Evolutionary conservation across 2,113 vertebrate species (phyloP).

Genomic region (Tiliqua scincoides): DNA sequence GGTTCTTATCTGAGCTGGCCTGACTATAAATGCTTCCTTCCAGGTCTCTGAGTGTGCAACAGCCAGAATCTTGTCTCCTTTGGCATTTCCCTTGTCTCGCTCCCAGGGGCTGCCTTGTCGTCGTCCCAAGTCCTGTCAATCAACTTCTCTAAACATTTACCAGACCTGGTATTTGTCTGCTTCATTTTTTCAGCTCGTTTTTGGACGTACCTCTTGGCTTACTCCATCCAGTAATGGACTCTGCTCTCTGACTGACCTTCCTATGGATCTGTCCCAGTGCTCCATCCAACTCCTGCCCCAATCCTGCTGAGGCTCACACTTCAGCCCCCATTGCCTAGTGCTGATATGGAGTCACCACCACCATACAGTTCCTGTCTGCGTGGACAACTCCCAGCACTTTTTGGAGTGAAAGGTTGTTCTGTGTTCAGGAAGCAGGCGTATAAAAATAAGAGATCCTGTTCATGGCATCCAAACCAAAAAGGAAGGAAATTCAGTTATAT

Average conservation of each 20-base stretch:
- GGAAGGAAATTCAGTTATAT: background rate
- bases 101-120: no score
- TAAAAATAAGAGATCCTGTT: background rate
- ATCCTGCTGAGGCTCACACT: background rate
- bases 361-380: background rate
- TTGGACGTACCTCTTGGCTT: background rate
- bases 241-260: background rate
- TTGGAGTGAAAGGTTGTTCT: background rate
- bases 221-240: background rate
- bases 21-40: background rate
- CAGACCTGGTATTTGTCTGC: background rate
- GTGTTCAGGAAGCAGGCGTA: background rate
- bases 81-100: background rate
- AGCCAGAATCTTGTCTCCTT: background rate
- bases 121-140: background rate
- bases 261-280: background rate
- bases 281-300: background rate
- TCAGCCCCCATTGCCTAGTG: no score
- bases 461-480: background rate
- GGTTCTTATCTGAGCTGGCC: background rate
- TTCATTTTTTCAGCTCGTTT: background rate
- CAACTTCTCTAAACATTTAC: background rate
- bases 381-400: background rate
- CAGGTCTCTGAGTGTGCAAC: background rate
- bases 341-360: background rate